These are phyloP conservation scores for Hiodon tergisus DNA, from an alignment of 2,113 vertebrate species.

Conservation along the genomic window DNA sequence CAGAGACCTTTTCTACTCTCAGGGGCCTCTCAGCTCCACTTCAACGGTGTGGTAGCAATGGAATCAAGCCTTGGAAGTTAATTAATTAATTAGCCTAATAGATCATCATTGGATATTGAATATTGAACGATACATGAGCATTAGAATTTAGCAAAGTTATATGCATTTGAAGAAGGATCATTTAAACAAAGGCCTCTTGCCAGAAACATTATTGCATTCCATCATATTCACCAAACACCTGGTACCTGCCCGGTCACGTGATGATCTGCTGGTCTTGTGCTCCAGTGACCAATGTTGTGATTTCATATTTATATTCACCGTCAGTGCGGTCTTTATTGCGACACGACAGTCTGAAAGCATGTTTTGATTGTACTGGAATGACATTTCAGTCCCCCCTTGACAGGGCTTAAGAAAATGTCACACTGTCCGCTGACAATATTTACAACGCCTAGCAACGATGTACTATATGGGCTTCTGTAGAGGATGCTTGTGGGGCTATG, in stretches of 20 bases:
- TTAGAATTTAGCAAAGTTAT: conserved; percentile 41
- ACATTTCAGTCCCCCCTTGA: conserved; percentile 29
- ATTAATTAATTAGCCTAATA: conserved; percentile 54
- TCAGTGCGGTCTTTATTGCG: neutral
- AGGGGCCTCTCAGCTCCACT: conserved; percentile 33
- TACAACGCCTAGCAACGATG: neutral
- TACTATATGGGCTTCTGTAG: neutral
- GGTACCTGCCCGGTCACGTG: too few species aligned
- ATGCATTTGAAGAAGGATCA: conserved; percentile 1
- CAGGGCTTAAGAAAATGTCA: conserved; percentile 34
- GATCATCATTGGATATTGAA: conserved; percentile 56
- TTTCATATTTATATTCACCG: neutral
- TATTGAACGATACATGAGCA: conserved; percentile 57
- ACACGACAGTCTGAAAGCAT: neutral
- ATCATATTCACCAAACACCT: too few species aligned
- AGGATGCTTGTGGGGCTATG: neutral
- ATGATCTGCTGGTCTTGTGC: too few species aligned
- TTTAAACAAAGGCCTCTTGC: neutral
- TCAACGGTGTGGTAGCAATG: conserved; percentile 40
- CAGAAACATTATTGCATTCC: too few species aligned
- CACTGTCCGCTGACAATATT: conserved; percentile 13
- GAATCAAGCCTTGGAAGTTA: conserved; percentile 62
- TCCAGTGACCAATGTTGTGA: neutral
- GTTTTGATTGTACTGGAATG: conserved; percentile 20
- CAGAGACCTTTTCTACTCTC: conserved; percentile 50